A percentile compares a stretch with the other conserved stretches of the same genome.
Evolutionary conservation across 2,888 invertebrate species (phyloP).

Genomic region (Aphodius granarius): DNA sequence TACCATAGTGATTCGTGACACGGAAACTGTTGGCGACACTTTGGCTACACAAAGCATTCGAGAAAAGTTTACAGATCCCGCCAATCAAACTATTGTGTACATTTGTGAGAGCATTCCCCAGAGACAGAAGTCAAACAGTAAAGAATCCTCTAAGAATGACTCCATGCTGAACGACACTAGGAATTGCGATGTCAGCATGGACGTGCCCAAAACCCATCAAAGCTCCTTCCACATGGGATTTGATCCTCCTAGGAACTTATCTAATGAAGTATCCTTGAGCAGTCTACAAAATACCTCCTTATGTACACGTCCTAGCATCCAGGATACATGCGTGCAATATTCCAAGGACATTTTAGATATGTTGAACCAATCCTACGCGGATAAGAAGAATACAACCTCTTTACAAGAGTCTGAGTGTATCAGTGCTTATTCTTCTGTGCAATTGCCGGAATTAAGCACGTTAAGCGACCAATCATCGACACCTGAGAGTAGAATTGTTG

Average conservation of each 20-base stretch:
- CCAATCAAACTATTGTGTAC: constrained; percentile 26
- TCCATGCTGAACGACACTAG: neutral
- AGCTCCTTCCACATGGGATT: constrained; percentile 2
- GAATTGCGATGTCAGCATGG: constrained; percentile 18
- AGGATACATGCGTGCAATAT: constrained; percentile 21
- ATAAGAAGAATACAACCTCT: neutral
- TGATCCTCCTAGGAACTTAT: constrained; percentile 18
- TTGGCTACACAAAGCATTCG: constrained; percentile 21
- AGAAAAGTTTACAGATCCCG: constrained; percentile 25
- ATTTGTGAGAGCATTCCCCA: constrained; percentile 22
- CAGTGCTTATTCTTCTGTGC: neutral
- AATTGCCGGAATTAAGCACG: neutral
- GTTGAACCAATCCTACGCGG: constrained; percentile 14
- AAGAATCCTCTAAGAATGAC: neutral
- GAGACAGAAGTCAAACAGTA: constrained; percentile 9
- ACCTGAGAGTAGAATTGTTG: neutral
- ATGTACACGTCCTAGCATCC: constrained; percentile 13
- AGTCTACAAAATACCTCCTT: constrained; percentile 10
- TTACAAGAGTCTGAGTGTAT: neutral
- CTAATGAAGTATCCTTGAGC: constrained; percentile 5
- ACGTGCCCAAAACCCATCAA: neutral
- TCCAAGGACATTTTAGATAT: constrained; percentile 24
- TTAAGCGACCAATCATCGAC: neutral
- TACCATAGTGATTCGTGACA: constrained; percentile 22
- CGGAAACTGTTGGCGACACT: constrained; percentile 18